phyloP scores from a whole-genome alignment of 2,113 vertebrate genomes.

The Cyprinodon brontotheroides region DNA sequence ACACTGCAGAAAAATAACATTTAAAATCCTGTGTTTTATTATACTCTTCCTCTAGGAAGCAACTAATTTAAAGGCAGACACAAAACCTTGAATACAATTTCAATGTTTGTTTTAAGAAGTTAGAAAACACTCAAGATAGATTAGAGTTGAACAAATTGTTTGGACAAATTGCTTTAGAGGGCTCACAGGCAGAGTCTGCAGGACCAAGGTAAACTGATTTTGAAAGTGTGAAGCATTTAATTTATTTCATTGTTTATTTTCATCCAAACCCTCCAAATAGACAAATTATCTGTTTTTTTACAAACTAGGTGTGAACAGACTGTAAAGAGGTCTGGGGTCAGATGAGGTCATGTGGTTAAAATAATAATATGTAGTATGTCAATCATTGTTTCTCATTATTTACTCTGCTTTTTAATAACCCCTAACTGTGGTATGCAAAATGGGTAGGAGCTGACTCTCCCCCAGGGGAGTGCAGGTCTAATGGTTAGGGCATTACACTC shows the following conservation, averaged over 20 bases:
- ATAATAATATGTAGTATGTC: too few relatives aligned
- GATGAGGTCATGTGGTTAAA: not conserved
- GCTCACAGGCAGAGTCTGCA: not conserved
- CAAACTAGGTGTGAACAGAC: not conserved
- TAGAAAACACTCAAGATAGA: not conserved
- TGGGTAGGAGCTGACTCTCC: too few relatives aligned
- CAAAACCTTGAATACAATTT: not conserved
- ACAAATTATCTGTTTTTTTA: not conserved
- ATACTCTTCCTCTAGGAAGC: not conserved
- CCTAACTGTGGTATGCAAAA: too few relatives aligned
- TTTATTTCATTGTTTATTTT: not conserved
- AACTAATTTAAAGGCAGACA: not conserved
- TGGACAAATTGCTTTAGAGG: not conserved
- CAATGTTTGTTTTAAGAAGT: not conserved
- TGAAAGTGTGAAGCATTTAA: not conserved
- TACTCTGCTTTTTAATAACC: not conserved
- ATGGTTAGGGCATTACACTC: too few relatives aligned
- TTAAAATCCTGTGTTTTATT: not conserved
- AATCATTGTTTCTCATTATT: not conserved
- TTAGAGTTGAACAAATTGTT: not conserved
- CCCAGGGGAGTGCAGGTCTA: too few relatives aligned
- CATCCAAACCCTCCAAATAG: not conserved
- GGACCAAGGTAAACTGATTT: not conserved
- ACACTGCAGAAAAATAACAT: too few relatives aligned
- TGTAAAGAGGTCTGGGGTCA: slow-evolving; percentile 2